Evolutionary conservation across 2,113 vertebrate genomes (phyloP).

Genomic region (Chrysemys picta): DNA sequence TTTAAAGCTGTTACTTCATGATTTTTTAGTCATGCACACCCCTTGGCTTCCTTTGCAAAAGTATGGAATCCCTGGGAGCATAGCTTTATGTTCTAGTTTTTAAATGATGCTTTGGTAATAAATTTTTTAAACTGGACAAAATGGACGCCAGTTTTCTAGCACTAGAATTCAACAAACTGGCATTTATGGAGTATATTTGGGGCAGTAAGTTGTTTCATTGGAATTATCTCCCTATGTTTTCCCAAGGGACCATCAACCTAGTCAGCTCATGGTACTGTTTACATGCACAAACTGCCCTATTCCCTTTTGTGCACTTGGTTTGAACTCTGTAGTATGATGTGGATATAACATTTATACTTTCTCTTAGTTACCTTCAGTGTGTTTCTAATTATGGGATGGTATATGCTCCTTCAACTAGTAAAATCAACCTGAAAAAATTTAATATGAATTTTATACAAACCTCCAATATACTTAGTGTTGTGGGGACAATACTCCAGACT

Average conservation of each 20-base stretch:
- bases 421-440: background rate
- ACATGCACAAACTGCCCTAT: background rate
- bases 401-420: background rate
- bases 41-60: background rate
- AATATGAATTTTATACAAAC: background rate
- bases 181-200: background rate
- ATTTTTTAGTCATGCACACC: background rate
- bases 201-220: background rate
- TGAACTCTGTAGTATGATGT: background rate
- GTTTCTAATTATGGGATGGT: background rate
- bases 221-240: background rate
- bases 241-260: background rate
- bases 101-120: background rate
- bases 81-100: background rate
- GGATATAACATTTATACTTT: background rate
- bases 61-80: background rate
- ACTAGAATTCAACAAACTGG: background rate
- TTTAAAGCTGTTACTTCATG: background rate
- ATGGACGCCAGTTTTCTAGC: background rate
- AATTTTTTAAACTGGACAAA: background rate
- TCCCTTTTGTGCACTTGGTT: background rate
- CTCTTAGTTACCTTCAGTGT: background rate
- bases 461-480: background rate
- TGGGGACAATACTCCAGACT: background rate
- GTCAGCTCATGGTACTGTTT: background rate